Percentiles rank a stretch among this genome's conserved stretches.
Conservation (phyloP, 2,113 vertebrate species). For the Cacatua alba region DNA sequence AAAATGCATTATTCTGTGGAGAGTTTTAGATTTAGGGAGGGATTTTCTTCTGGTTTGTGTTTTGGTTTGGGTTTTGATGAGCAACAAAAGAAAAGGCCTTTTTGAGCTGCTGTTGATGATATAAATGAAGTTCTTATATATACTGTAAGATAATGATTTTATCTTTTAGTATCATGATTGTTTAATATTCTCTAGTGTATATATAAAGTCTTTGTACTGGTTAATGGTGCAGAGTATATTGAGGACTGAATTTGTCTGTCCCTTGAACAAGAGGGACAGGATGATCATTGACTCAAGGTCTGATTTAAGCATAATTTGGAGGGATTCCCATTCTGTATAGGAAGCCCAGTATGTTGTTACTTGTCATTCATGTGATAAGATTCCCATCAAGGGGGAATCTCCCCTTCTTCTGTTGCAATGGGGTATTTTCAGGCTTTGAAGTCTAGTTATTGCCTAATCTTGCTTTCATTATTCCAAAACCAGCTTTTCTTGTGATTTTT, state of each 20-base stretch:
- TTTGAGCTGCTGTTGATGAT: neutral
- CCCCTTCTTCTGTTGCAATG: neutral
- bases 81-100: neutral
- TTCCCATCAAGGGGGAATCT: neutral
- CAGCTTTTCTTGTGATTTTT: neutral
- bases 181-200: neutral
- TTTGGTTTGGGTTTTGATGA: neutral
- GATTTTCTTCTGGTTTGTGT: neutral
- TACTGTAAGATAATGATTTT: neutral
- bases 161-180: neutral
- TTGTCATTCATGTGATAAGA: neutral
- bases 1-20: constrained; percentile 5
- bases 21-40: neutral
- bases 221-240: neutral
- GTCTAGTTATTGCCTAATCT: neutral
- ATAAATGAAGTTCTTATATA: neutral
- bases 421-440: neutral
- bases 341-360: neutral
- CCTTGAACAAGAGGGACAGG: neutral
- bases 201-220: neutral
- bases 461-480: neutral
- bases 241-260: neutral
- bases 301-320: neutral
- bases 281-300: neutral
- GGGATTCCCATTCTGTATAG: neutral